Evolutionary conservation across 2,797 vertebrate genomes (phyloP).

Genomic region (Sternarchorhynchus goeldii): DNA sequence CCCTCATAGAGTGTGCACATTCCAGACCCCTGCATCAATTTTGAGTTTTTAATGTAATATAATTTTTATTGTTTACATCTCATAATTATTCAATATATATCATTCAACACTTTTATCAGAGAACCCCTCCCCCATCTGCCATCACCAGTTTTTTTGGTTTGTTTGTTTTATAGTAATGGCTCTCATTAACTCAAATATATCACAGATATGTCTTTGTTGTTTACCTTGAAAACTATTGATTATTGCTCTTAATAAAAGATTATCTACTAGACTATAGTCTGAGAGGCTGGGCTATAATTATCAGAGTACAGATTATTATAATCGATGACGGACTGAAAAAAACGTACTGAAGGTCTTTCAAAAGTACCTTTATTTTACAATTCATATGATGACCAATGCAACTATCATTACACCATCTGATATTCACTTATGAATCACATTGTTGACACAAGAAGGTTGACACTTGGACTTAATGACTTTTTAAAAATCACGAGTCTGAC

Average conservation of each 20-base stretch:
- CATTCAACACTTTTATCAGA: too few relatives aligned
- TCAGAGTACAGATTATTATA: too few relatives aligned
- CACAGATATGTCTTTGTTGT: slow-evolving; percentile 1
- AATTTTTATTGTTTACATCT: too few relatives aligned
- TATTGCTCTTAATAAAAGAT: not conserved
- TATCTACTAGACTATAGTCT: not conserved
- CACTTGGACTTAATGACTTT: slow-evolving; percentile 26
- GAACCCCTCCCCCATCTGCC: too few relatives aligned
- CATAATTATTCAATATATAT: too few relatives aligned
- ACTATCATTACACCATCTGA: not conserved
- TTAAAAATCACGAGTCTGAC: slow-evolving; percentile 38
- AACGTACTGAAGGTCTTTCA: not conserved
- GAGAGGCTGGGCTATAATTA: not conserved
- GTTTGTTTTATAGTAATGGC: too few relatives aligned
- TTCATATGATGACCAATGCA: not conserved
- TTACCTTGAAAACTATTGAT: not conserved
- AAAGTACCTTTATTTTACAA: not conserved
- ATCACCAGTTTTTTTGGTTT: too few relatives aligned
- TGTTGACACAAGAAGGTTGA: slow-evolving; percentile 3
- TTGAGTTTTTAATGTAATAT: too few relatives aligned
- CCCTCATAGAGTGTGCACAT: too few relatives aligned
- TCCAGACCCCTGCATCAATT: too few relatives aligned
- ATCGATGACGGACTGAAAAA: too few relatives aligned
- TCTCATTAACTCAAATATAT: too few relatives aligned
- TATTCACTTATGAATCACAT: slow-evolving; percentile 3